Evolutionary conservation across 1,140 invertebrate species (phyloP).

Genomic region (Andrena cerasifolii): DNA sequence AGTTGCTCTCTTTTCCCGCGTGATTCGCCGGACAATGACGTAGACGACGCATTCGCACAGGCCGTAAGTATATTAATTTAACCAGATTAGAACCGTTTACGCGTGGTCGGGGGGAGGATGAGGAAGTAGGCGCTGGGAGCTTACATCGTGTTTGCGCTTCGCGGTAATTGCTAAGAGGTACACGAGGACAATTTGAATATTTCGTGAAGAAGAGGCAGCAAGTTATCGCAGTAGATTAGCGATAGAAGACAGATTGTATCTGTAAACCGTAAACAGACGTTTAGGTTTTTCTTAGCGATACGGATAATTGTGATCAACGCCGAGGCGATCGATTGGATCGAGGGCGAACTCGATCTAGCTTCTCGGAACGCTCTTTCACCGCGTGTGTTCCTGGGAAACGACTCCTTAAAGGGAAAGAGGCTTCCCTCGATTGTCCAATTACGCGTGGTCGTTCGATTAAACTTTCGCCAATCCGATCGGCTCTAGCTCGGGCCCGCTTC

Average conservation of each 20-base stretch:
- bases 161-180: background rate
- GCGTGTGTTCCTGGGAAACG: constrained; percentile 40
- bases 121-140: background rate
- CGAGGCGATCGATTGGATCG: constrained; percentile 34
- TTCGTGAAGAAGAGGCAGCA: background rate
- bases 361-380: constrained; percentile 57
- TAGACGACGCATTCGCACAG: background rate
- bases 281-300: background rate
- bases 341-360: constrained; percentile 48
- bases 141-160: background rate
- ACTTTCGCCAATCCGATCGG: constrained; percentile 52
- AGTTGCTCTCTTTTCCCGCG: constrained; percentile 25
- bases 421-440: constrained; percentile 47
- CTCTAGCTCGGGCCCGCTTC: background rate
- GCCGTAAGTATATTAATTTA: constrained; percentile 28
- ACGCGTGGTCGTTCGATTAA: constrained; percentile 42
- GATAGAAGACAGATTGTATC: no score
- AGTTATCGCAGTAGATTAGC: background rate
- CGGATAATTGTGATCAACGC: background rate
- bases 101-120: background rate
- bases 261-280: background rate
- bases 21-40: background rate
- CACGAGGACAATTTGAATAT: background rate
- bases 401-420: constrained; percentile 49
- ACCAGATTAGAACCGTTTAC: constrained; percentile 23